Evolutionary conservation across 2,888 invertebrate genomes (phyloP), one percentile per base, ranked within the genome.

Genomic region (Plagodis pulveraria): DNA sequence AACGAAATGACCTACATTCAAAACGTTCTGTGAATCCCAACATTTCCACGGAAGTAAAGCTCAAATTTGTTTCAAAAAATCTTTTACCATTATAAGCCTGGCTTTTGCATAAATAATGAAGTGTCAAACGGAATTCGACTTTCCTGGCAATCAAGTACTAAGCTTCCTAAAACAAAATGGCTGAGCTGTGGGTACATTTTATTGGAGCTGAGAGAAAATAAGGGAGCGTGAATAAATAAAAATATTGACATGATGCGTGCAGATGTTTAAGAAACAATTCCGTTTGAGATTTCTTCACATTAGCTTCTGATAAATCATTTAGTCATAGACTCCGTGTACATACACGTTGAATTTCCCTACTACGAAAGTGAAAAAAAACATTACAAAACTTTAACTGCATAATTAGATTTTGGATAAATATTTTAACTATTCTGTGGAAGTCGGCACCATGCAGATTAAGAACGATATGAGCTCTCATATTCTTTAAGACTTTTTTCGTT

Each of bases 41-140:
- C 36, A 49, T 56, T 58, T 42, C 11, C 50, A 44, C 43, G 41
- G 12, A 43, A 12, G 5, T 22, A 58, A 55, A 55, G 55, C 54
- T 51, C 44, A 65, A 62, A 51, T 65, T 62, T 62, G 55, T 38
- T 59, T 56, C 50, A 56, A 56, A 43, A 63, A 56, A 10, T 40
- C 55, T 56, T 62, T 56, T 49, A 51, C 54, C 56, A 61, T 63
- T 61, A 56, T 38, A 46, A 46, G 56, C 47, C 42, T 44, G 47
- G 54, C 40, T 53, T 53, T 50, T 57, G 62, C 63, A 61, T 63
- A 66, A 61, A 61, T 59, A 57, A 65, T 60, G 44, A 60, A 59
- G 55, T 55, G 60, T 50, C 60, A 60, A 50, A 60, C 51, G 47
- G 57, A 58, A 57, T 59, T 56, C 48, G 55, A 56, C 51, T 57